Percentiles rank a stretch among this genome's conserved stretches.
These are phyloP conservation scores for Urocitellus parryii DNA, from an alignment of 2,113 vertebrate species.

Conservation along the genomic window DNA sequence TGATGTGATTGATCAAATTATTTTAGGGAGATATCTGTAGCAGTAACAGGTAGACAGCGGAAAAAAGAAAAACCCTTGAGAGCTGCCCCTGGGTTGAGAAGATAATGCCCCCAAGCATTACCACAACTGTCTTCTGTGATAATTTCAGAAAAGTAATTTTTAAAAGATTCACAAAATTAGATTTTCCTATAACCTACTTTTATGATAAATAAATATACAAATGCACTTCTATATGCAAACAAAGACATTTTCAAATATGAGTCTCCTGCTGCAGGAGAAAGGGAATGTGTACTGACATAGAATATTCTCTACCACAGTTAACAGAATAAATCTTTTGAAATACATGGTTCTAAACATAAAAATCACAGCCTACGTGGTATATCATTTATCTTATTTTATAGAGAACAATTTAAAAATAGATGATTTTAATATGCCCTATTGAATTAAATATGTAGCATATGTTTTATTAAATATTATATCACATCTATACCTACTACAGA, in stretches of 20 bases:
- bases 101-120: neutral
- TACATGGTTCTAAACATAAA: slow-evolving; percentile 19
- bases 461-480: slow-evolving; percentile 28
- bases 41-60: neutral
- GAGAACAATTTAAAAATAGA: slow-evolving; percentile 25
- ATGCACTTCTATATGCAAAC: neutral
- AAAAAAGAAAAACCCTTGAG: neutral
- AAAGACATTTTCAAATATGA: slow-evolving; percentile 1
- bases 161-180: slow-evolving; percentile 39
- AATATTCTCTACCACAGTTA: slow-evolving; percentile 1
- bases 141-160: slow-evolving; percentile 50
- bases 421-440: neutral
- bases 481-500: neutral
- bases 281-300: neutral
- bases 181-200: neutral
- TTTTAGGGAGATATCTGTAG: neutral
- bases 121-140: neutral
- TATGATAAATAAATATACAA: slow-evolving; percentile 20
- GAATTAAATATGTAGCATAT: slow-evolving; percentile 31
- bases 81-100: neutral
- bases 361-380: neutral
- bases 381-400: slow-evolving; percentile 3
- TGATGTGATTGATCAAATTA: neutral
- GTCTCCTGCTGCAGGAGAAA: neutral
- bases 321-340: slow-evolving; percentile 26